Evolutionary conservation across 1,140 invertebrate species (phyloP).

Genomic region (Drosophila littoralis): DNA sequence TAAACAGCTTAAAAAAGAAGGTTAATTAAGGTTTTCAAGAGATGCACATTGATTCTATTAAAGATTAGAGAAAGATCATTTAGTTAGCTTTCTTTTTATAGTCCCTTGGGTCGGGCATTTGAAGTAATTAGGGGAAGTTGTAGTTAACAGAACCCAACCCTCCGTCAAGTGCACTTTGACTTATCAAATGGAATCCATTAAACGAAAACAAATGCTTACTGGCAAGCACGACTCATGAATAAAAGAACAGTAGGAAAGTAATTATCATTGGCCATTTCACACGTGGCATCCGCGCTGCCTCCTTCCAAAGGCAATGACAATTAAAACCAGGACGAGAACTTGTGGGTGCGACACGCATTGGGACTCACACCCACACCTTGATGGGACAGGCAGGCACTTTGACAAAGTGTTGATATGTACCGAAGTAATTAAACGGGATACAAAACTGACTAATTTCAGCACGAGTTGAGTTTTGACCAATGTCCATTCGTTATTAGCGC

Average conservation of each 20-base stretch:
- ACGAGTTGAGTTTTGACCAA: conserved; percentile 72
- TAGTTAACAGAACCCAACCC: not conserved
- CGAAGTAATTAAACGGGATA: conserved; percentile 81
- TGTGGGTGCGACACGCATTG: conserved; percentile 43
- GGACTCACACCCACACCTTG: conserved; percentile 52
- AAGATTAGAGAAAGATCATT: too few species aligned
- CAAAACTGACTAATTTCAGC: conserved; percentile 70
- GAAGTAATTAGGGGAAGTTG: conserved; percentile 29
- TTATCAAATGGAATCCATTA: conserved; percentile 67
- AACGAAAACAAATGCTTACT: conserved; percentile 63
- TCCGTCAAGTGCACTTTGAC: conserved; percentile 43
- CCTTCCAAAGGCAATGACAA: conserved; percentile 48
- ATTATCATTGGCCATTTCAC: conserved; percentile 73
- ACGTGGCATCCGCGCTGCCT: conserved; percentile 31
- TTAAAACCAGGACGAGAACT: conserved; percentile 43
- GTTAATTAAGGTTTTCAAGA: too few species aligned
- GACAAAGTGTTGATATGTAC: conserved; percentile 81
- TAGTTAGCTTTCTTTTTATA: conserved; percentile 3
- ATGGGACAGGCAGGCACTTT: conserved; percentile 56
- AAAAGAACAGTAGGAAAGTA: conserved; percentile 67
- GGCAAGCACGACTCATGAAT: conserved; percentile 62
- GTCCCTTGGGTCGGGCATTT: conserved; percentile 3
- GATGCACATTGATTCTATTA: too few species aligned
- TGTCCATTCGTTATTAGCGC: conserved; percentile 78
- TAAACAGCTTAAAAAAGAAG: too few species aligned